Conservation (phyloP, 2,113 vertebrate species). For the Formicarius rufipectus region DNA sequence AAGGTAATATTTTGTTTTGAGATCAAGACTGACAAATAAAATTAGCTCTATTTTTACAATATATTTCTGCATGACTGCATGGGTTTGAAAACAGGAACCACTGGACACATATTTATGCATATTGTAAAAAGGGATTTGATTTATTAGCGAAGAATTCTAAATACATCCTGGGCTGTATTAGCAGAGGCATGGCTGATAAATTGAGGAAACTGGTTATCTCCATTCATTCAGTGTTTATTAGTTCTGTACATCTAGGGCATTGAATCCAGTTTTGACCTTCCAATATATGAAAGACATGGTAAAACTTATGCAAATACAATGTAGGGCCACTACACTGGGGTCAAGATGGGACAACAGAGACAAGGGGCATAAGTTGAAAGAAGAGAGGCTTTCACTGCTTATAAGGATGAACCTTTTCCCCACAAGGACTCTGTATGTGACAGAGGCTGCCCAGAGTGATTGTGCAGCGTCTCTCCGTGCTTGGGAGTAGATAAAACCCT, state of each 20-base stretch:
- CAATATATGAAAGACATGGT: not conserved
- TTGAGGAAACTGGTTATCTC: not conserved
- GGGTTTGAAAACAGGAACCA: not conserved
- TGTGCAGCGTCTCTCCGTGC: not conserved
- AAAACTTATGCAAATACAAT: not conserved
- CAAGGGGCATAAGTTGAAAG: not conserved
- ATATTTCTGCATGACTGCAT: not conserved
- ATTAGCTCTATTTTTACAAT: rapidly evolving
- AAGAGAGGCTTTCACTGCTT: not conserved
- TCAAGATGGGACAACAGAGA: not conserved
- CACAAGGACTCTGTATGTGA: not conserved
- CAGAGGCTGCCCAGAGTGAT: not conserved
- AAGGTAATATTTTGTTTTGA: not conserved
- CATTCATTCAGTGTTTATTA: not conserved
- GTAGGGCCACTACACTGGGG: not conserved
- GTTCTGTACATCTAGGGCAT: not conserved
- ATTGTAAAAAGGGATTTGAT: not conserved
- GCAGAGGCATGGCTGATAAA: not conserved
- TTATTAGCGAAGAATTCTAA: not conserved
- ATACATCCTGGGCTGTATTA: not conserved
- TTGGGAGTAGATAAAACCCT: not conserved
- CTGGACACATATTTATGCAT: not conserved
- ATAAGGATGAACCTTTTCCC: not conserved
- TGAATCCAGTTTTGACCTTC: not conserved
- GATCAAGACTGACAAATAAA: not conserved